phyloP scores from a whole-genome alignment of 2,888 invertebrate genomes.

The Podabrus alpinus region DNA sequence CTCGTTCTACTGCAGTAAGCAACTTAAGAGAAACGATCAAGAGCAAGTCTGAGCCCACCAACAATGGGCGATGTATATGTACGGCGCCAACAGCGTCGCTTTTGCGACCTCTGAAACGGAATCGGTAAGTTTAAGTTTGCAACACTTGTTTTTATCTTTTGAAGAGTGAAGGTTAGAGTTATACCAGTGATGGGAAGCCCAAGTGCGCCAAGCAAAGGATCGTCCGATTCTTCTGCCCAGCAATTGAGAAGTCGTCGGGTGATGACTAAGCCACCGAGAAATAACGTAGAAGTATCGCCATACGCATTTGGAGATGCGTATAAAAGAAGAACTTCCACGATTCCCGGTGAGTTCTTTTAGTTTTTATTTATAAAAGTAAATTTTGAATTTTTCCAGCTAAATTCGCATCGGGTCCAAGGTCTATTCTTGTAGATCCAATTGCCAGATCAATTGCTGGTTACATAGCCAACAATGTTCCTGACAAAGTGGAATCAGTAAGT shows the following conservation, averaged over 20 bases:
- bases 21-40: background rate
- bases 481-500: constrained; percentile 25
- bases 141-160: constrained; percentile 33
- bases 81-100: background rate
- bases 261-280: background rate
- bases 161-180: constrained; percentile 59
- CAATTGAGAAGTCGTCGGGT: constrained; percentile 20
- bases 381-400: background rate
- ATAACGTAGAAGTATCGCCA: background rate
- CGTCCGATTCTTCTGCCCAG: constrained; percentile 4
- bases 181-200: constrained; percentile 39
- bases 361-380: background rate
- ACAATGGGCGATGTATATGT: background rate
- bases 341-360: constrained; percentile 5
- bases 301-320: constrained; percentile 2
- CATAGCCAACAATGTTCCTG: constrained; percentile 47
- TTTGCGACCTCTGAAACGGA: constrained; percentile 22
- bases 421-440: constrained; percentile 48
- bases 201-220: constrained; percentile 33
- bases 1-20: background rate
- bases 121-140: constrained; percentile 35
- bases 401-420: constrained; percentile 7
- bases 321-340: constrained; percentile 6
- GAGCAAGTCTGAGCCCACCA: constrained; percentile 4
- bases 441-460: constrained; percentile 53